Percentiles rank a stretch among this genome's conserved stretches.
These are phyloP conservation scores for Dipodomys stephensi DNA, from an alignment of 2,113 vertebrate species.

Conservation along the genomic window DNA sequence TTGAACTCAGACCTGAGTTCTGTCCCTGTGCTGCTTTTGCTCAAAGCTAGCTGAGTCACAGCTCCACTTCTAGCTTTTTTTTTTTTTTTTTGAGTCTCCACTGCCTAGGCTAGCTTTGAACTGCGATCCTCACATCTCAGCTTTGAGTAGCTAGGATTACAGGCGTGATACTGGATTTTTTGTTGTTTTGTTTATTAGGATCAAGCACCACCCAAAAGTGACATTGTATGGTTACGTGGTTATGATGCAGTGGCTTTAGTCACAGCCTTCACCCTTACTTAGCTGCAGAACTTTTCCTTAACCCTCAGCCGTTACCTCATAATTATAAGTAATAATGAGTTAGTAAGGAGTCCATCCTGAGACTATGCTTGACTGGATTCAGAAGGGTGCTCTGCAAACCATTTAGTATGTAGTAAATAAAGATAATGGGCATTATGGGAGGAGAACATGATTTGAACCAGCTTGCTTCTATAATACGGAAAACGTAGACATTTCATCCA, in stretches of 20 bases:
- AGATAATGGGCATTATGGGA: not conserved
- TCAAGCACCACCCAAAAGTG: conserved; percentile 27
- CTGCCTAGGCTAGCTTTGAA: too few relatives aligned
- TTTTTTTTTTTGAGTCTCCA: too few relatives aligned
- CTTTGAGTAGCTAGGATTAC: not conserved
- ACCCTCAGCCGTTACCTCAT: not conserved
- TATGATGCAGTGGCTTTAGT: too few relatives aligned
- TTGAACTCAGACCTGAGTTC: too few relatives aligned
- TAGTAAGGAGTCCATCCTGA: not conserved
- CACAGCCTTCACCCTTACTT: not conserved
- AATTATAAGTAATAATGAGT: not conserved
- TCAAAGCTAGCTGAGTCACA: too few relatives aligned
- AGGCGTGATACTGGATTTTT: not conserved
- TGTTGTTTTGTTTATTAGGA: not conserved
- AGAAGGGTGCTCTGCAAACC: too few relatives aligned
- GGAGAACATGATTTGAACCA: conserved; percentile 3
- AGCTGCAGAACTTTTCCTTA: conserved; percentile 11
- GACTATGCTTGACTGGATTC: not conserved
- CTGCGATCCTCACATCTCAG: too few relatives aligned
- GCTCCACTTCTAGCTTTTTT: too few relatives aligned
- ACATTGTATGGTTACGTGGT: not conserved
- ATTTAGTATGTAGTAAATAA: too few relatives aligned
- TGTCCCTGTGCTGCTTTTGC: too few relatives aligned
- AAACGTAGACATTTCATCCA: not conserved
- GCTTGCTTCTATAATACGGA: not conserved